Conservation (phyloP, 2,113 vertebrate species). For the Seriola aureovittata region DNA sequence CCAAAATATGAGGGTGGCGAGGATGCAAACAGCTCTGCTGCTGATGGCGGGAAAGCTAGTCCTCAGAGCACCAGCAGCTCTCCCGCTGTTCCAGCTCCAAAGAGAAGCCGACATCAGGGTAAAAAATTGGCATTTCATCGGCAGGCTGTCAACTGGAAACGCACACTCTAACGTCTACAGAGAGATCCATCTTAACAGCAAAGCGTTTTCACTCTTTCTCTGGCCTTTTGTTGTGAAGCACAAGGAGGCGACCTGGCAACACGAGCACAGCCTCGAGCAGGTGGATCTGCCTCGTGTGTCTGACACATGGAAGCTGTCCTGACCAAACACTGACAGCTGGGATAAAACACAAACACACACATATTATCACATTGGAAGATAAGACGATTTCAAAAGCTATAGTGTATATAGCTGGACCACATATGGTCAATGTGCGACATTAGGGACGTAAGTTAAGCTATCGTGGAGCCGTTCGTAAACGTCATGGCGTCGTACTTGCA, state of each 20-base stretch:
- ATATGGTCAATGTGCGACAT: too few species aligned
- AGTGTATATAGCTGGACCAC: too few species aligned
- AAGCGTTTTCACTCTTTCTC: constrained; percentile 2
- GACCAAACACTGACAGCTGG: constrained; percentile 24
- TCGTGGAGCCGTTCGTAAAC: too few species aligned
- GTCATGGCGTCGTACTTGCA: too few species aligned
- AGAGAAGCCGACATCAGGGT: too few species aligned
- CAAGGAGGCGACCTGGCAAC: constrained; percentile 8
- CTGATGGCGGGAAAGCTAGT: too few species aligned
- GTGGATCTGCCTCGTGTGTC: constrained; percentile 26
- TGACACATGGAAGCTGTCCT: constrained; percentile 42
- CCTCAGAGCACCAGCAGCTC: too few species aligned
- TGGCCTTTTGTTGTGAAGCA: constrained; percentile 30
- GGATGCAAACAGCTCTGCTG: too few species aligned
- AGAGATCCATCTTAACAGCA: constrained; percentile 1
- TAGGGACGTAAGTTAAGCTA: too few species aligned
- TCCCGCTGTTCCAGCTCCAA: too few species aligned
- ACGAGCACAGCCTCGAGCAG: constrained; percentile 35
- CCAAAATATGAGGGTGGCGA: too few species aligned
- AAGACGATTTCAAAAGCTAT: too few species aligned
- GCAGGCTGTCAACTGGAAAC: constrained; percentile 24
- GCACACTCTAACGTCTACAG: neutral
- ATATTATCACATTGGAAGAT: neutral
- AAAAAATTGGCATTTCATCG: constrained; percentile 24
- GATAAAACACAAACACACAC: neutral